phyloP scores from a whole-genome alignment of 2,797 vertebrate species.

The Lutjanus campechanus region DNA sequence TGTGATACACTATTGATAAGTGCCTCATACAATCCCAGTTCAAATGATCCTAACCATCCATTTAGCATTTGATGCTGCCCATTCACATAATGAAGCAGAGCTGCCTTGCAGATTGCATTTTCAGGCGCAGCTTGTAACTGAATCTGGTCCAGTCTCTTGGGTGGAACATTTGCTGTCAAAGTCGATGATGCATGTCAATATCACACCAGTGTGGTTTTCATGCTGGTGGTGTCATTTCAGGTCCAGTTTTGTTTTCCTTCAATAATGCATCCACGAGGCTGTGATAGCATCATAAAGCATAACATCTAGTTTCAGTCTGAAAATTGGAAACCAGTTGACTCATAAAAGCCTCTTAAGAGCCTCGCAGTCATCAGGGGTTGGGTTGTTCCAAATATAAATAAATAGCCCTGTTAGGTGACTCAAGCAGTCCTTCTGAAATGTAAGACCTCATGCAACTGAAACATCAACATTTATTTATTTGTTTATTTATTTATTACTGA shows the following conservation, averaged over 20 bases:
- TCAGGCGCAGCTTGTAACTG: constrained; percentile 1
- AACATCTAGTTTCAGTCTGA: constrained; percentile 4
- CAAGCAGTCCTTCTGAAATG: constrained; percentile 12
- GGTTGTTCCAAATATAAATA: not conserved
- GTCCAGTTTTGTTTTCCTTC: not conserved
- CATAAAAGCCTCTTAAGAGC: not conserved
- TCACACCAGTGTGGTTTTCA: not conserved
- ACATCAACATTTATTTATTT: not conserved
- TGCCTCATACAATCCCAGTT: no score
- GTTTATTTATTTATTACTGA: constrained; percentile 11
- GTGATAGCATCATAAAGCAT: not conserved
- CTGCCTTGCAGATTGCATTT: constrained; percentile 10
- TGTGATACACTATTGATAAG: no score
- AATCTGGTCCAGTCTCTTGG: not conserved
- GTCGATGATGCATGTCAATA: not conserved
- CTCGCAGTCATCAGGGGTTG: not conserved
- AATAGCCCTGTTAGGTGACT: not conserved
- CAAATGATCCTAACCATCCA: no score
- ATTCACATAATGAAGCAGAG: not conserved
- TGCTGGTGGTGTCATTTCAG: not conserved
- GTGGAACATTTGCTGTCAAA: not conserved
- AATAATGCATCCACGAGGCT: not conserved
- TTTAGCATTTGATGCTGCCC: constrained; percentile 6
- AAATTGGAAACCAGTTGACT: constrained; percentile 11
- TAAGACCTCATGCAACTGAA: constrained; percentile 1